These are phyloP conservation scores for Ornithorhynchus anatinus DNA, from an alignment of 2,113 vertebrate species.

Conservation along the genomic window DNA sequence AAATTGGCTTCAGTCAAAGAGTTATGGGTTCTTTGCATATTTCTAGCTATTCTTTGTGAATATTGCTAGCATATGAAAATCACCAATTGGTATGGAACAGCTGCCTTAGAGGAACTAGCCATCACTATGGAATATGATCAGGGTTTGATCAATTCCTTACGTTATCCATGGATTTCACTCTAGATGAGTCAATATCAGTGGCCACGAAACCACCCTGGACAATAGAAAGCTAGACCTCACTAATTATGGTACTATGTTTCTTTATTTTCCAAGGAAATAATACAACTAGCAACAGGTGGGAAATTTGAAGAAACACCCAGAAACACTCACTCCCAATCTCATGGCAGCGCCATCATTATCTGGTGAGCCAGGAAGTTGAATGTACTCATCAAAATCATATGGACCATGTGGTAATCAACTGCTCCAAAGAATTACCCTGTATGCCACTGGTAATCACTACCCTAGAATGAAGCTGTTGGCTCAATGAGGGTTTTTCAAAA, in stretches of 20 bases:
- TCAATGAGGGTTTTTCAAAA: no score
- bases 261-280: slow-evolving; percentile 1
- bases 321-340: no score
- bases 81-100: neutral
- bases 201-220: neutral
- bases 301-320: slow-evolving; percentile 25
- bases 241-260: neutral
- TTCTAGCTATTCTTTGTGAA: neutral
- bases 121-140: neutral
- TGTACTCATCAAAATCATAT: slow-evolving; percentile 2
- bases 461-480: neutral
- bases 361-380: slow-evolving; percentile 21
- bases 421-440: slow-evolving; percentile 2
- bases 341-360: neutral
- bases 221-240: neutral
- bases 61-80: neutral
- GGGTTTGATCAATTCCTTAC: neutral
- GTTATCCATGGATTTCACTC: slow-evolving; percentile 10
- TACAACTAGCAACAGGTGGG: neutral
- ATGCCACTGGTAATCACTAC: neutral
- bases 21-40: slow-evolving; percentile 8
- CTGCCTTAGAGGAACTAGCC: neutral
- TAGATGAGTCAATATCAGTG: neutral
- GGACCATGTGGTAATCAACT: neutral
- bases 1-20: slow-evolving; percentile 9